Base-by-base conservation (phyloP, 2,888 invertebrate genomes). In the Cataglyphis altisquamis region DNA sequence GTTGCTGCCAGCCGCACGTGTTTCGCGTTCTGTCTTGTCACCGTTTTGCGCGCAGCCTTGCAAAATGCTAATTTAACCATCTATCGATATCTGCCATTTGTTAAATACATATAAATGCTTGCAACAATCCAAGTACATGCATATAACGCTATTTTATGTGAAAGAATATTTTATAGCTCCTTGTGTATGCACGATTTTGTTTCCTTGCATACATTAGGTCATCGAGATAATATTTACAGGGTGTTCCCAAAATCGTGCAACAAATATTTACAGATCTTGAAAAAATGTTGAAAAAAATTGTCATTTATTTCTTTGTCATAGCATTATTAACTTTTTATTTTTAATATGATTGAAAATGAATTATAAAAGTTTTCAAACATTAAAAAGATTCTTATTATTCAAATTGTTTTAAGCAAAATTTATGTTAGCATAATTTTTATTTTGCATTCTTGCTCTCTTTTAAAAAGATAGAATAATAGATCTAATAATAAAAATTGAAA, bases 1-100 rank as follows among this genome's bases (percentile, higher is more conserved):
- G 80, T 75, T 60, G 57, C 80, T 81, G 84, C 74, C 84, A 84
- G 75, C 45, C 39, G 72, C 85, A 74, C 70, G 72, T 72, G 62
- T 84, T 52, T 64, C 45, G 9, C 45, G 45, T 15, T 64, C 21
- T 18, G n/a, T 77, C 41, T 41, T 68, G n/a, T 55, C 55, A 32
- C 64, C 70, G 29, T 52, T 21, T n/a, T 48, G 18, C 60, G 41
- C 75, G 81, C 57, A 70, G 63, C 68, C 80, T 36, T 55, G 67
- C 41, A 36, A 80, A 45, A 80, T 72, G 72, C 78, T 72, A 80
- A 80, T 80, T 80, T 72, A 62, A 36, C 12, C 25, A 36, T 12
- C 60, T 72, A 80, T 80, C 70, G 70, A 57, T 78, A 57, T 18
- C 32, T 36, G 60, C 72, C 36, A 72, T 80, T 72, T 80, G 60